These are phyloP conservation scores for Drosophila kambysellisi DNA, from an alignment of 2,888 invertebrate genomes.

Conservation along the genomic window DNA sequence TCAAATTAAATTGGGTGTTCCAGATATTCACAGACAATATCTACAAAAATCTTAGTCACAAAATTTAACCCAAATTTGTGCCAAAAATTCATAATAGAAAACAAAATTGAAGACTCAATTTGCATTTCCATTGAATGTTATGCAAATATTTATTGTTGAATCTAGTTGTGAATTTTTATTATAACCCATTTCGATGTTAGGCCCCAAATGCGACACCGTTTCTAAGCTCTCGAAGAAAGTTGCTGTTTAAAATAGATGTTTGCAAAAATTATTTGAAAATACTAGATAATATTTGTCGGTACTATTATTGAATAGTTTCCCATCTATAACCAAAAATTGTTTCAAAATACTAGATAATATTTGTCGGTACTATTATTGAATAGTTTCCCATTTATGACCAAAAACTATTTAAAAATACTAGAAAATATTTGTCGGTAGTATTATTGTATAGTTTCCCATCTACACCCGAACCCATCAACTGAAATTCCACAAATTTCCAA, in stretches of 20 bases:
- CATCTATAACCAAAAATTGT: not conserved
- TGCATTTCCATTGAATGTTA: conserved; percentile 69
- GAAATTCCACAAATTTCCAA: conserved; percentile 26
- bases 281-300: not conserved
- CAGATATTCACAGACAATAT: conserved; percentile 38
- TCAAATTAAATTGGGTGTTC: conserved; percentile 33
- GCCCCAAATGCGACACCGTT: conserved; percentile 51
- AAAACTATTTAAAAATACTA: not conserved
- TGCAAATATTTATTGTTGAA: conserved; percentile 69
- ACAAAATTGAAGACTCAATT: conserved; percentile 52
- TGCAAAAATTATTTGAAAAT: conserved; percentile 1
- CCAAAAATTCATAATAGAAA: conserved; percentile 45
- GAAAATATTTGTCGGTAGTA: not conserved
- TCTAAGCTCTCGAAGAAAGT: conserved; percentile 56
- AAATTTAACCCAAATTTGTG: conserved; percentile 45
- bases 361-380: not conserved
- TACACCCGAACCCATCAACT: not conserved
- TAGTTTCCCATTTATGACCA: not conserved
- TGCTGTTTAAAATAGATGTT: conserved; percentile 13
- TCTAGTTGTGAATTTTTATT: conserved; percentile 38
- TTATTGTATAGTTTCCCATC: conserved; percentile 8
- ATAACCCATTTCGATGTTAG: conserved; percentile 20
- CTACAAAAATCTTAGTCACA: conserved; percentile 11
- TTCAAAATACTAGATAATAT: not conserved
- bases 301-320: conserved; percentile 10